Base-by-base conservation (phyloP, 2,797 vertebrate species). In the Knipowitschia caucasica region DNA sequence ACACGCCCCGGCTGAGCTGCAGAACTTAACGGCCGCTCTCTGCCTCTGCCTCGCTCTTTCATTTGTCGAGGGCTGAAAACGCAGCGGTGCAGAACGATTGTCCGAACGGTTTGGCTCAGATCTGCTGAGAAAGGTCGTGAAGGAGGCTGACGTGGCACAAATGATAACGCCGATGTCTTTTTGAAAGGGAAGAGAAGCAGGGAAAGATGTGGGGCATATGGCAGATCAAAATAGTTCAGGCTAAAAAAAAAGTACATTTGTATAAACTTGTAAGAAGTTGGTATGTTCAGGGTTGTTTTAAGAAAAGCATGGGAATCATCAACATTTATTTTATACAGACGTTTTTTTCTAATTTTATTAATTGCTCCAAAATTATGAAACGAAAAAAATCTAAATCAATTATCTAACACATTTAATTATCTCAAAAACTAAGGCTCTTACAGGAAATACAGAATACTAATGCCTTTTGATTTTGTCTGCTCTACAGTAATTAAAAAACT, bases 41-140 rank as follows among this genome's bases (percentile, higher is more conserved):
- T 5, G 53, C 62, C 55, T 65, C 56, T 3, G 5, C 0, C 39
- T 46, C 38, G 59, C 69, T 73, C 66, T 55, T 73, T 71, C 72
- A 69, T 79, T 67, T 74, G 64, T 62, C 45, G 70, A 82, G 62
- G 58, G 63, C 69, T 30, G 59, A 67, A 43, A 67, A 61, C 38
- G 61, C 57, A 10, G 29, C 29, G 31, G 59, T 67, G 72, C 33
- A 38, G 54, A 72, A 74, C 61, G 53, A 34, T 56, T 73, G 59
- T 67, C 14, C 45, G 29, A 7, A 31, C 18, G 21, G 39, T 59
- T 46, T n/a, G n/a, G 44, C 44, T 46, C 20, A 46, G 44, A 29
- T 46, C 44, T 46, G 44, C 15, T 18, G 44, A 30, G 44, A 27
- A 17, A 29, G 42, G 61, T 60, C 59, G 36, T 59, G 63, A 56